Evolutionary conservation across 2,797 vertebrate species (phyloP), one percentile per base, ranked within the genome.

Genomic region (Thaleichthys pacificus): DNA sequence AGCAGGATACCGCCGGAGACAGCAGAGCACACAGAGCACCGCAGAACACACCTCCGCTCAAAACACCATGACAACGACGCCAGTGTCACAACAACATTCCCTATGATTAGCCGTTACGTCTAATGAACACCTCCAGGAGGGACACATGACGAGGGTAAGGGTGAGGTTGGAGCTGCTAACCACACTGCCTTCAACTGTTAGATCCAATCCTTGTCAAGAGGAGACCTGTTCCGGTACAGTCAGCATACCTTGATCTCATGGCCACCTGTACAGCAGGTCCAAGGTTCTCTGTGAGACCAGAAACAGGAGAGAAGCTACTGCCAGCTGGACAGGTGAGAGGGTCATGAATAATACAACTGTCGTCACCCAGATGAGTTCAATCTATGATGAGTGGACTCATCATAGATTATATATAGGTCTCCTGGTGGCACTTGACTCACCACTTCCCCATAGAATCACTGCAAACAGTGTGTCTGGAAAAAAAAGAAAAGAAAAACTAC

Each of bases 51-150:
- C 11, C 42, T 38, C 8, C 69, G 73, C 70, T 24, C 66, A 70
- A 42, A 77, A 77, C 54, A 70, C 76, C 66, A 77, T 83, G 69
- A 67, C 68, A 73, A 75, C 24, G 58, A 66, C 67, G 65, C 73
- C 42, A 14, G 42, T 47, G 77, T 64, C 74, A 61, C 4, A 24
- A 71, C n/a, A 22, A 4, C 49, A 57, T 32, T n/a, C 58, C 42
- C 24, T 21, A 58, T 73, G 38, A 66, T 26, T 63, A 63, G 30
- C 21, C 56, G 21, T 61, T 71, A 66, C 66, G 76, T 60, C 68
- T 47, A n/a, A 72, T 68, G 62, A 70, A 32, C 51, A 60, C 56
- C 60, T 66, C 68, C 71, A 58, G 42, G 60, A 68, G 66, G 56
- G 74, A 72, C 69, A 70, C 56, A 70, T 74, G 17, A 61, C 28